Conservation (phyloP, 2,113 vertebrate genomes). For the Xiphias gladius region DNA sequence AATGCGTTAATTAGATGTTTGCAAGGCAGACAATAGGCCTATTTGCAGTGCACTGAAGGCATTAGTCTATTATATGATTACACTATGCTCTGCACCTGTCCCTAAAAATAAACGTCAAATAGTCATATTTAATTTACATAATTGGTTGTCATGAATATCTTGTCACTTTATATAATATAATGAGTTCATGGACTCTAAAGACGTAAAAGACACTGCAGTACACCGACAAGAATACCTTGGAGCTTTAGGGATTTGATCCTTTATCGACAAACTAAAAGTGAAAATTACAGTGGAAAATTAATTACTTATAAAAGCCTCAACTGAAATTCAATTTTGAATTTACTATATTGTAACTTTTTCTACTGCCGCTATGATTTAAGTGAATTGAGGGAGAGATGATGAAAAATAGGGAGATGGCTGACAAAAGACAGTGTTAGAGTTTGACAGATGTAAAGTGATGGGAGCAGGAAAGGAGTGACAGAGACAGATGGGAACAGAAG, state of each 20-base stretch:
- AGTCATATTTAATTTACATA: constrained; percentile 25
- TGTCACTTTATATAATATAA: constrained; percentile 39
- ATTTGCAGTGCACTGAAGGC: background rate
- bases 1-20: background rate
- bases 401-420: constrained; percentile 53
- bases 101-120: constrained; percentile 10
- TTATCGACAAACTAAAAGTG: constrained; percentile 37
- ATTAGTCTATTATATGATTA: background rate
- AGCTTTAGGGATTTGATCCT: constrained; percentile 31
- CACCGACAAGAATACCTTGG: constrained; percentile 15
- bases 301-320: constrained; percentile 36
- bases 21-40: background rate
- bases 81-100: background rate
- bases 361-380: constrained; percentile 18
- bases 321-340: constrained; percentile 44
- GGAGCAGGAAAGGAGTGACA: constrained; percentile 58
- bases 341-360: constrained; percentile 3
- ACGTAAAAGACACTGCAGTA: constrained; percentile 13
- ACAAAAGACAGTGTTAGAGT: constrained; percentile 60
- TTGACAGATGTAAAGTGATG: constrained; percentile 64
- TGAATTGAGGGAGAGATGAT: constrained; percentile 29
- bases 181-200: constrained; percentile 21
- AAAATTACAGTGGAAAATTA: constrained; percentile 48
- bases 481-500: constrained; percentile 53
- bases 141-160: constrained; percentile 23